Evolutionary conservation across 2,113 vertebrate species (phyloP), one percentile per base, ranked within the genome.

Genomic region (Oxyura jamaicensis): DNA sequence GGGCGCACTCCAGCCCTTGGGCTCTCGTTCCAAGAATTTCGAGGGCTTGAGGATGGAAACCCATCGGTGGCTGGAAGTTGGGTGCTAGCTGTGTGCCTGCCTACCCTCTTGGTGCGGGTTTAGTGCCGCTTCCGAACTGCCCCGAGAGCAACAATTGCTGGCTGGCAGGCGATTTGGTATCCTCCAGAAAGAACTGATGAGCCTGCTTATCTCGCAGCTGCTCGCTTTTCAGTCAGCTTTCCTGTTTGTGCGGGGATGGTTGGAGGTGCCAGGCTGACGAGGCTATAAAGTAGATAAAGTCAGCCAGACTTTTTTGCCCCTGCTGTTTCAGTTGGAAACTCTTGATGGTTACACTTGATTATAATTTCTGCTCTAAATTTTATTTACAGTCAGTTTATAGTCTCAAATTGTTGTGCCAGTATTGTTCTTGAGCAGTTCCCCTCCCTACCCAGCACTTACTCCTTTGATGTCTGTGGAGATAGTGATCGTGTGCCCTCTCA

Each of bases 401-500:
- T 90, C 46, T 80, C 83, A 66, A 76, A 80, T 42, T 42, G 21
- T 83, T 63, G 75, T 96, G 93, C 94, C 91, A 95, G 75, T 91
- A 94, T 96, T 97, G 96, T 96, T 96, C 93, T 95, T 35, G 75
- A 83, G 53, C 48, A 66, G 91, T 55, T 89, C 84, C 84, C 69
- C 36, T 97, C 78, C 91, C 74, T 91, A 48, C 74, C 53, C 77
- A 89, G 77, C 69, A 11, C 82, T 93, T 91, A 65, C 41, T 85
- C 78, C 84, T 97, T 96, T 96, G 94, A 92, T 90, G 94, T 96
- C 4, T 90, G 79, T 83, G 85, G 55, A 92, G 95, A 96, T 93
- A 71, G 55, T 31, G 31, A 71, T 93, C 5, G 0, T 83, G 50
- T 94, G 77, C 66, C 76, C 3, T 53, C 65, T 80, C 28, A 18